Evolutionary conservation across 2,113 vertebrate genomes (phyloP).

Genomic region (Tyto alba): DNA sequence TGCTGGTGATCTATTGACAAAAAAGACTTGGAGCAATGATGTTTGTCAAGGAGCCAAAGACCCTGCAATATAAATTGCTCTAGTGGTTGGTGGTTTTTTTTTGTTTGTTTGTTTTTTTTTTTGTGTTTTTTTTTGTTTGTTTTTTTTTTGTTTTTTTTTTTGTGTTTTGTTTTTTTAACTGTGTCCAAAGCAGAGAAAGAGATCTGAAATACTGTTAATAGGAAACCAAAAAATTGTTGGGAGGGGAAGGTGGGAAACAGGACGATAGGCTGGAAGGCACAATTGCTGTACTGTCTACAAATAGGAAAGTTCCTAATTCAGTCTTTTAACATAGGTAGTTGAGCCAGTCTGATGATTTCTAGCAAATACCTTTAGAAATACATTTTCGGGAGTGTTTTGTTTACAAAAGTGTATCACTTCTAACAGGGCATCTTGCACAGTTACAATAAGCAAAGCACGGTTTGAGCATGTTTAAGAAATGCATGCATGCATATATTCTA

Average conservation of each 20-base stretch:
- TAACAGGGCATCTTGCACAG: neutral
- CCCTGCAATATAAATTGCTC: neutral
- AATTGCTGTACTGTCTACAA: neutral
- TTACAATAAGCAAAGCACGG: neutral
- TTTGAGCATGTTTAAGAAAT: neutral
- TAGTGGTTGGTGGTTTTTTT: neutral
- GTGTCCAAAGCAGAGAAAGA: neutral
- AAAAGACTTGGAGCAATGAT: neutral
- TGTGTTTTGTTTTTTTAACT: neutral
- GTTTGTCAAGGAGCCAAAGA: constrained; percentile 6
- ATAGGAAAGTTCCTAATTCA: neutral
- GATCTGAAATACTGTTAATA: neutral
- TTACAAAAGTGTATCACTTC: neutral
- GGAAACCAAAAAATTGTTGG: neutral
- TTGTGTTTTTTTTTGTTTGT: neutral
- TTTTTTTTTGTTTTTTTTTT: no score
- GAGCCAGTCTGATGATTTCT: neutral
- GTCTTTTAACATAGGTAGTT: neutral
- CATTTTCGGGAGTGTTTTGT: neutral
- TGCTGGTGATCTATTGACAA: neutral
- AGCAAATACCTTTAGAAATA: neutral
- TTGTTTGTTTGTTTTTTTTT: no score
- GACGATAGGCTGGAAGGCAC: neutral
- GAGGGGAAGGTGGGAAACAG: neutral
- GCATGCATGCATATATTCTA: neutral